Evolutionary conservation across 2,113 vertebrate genomes (phyloP), one percentile per base, ranked within the genome.

Genomic region (Mystacornis crossleyi): DNA sequence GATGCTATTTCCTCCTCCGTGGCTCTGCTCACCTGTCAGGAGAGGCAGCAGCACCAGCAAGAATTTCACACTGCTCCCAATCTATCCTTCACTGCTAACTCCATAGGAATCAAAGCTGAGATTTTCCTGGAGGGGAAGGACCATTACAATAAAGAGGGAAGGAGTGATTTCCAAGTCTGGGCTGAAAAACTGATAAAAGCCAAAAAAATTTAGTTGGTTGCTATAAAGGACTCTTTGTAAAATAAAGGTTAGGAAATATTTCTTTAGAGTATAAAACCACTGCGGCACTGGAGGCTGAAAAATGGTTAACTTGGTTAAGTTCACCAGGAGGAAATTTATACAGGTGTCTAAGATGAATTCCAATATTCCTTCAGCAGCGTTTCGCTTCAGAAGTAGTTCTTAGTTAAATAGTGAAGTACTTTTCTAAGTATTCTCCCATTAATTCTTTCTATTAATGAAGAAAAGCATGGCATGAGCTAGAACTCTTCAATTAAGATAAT

Each of bases 271-370:
- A 66, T 6, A 66, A 62, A 93, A 93, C 93, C 48, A 58, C 88
- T 94, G 94, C 95, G 96, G 92, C 57, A 71, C 0, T 57, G 55
- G 90, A 95, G 67, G 81, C 80, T 96, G 96, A 92, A 95, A 94
- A 95, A 92, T 64, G 50, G 91, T 91, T 91, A 96, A 96, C n/a
- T 78, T 50, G 58, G 91, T 84, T 19, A 83, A 71, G 57, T 75
- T 94, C 40, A 65, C 88, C 74, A 84, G 62, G 88, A 94, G n/a
- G 50, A 62, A 71, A 62, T 61, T 69, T 42, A 43, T 6, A 47
- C 10, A 34, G 17, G 50, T 85, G 73, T 8, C 28, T 25, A 88
- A 75, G 75, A 70, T 78, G 16, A 85, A 70, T 83, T 72, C 36
- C n/a, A 80, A 10, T 60, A 47, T 47, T 67, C 55, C 40, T 86